A percentile compares a stretch with the other conserved stretches of the same genome.
phyloP scores from a whole-genome alignment of 2,113 vertebrate genomes.

The Saccopteryx leptura region DNA sequence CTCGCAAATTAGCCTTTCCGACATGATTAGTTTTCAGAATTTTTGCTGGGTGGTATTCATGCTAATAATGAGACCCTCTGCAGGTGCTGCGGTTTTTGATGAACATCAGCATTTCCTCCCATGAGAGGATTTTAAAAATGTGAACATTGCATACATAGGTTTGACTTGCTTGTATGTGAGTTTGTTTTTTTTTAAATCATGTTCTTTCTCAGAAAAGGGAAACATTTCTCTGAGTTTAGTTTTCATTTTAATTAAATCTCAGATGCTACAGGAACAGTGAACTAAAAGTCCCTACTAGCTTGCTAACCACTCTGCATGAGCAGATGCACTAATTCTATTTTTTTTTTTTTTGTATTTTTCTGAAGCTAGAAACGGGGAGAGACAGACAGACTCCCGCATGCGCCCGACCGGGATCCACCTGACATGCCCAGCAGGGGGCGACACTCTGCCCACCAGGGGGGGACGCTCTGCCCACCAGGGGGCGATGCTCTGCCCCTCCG shows the following conservation, averaged over 20 bases:
- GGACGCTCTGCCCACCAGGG: too few species aligned
- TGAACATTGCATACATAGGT: neutral
- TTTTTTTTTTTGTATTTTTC: too few species aligned
- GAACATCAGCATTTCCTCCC: neutral
- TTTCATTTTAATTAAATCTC: slow-evolving; percentile 62
- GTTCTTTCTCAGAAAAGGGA: neutral
- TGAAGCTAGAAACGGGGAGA: too few species aligned
- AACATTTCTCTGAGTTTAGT: neutral
- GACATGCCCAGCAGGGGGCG: too few species aligned
- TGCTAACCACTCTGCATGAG: neutral
- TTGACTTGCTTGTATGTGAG: neutral
- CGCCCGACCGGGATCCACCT: too few species aligned
- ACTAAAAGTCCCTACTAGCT: neutral
- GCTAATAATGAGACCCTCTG: neutral
- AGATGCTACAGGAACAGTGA: neutral
- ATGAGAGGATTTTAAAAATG: neutral
- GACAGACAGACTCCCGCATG: too few species aligned
- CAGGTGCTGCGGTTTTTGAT: neutral
- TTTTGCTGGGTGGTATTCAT: slow-evolving; percentile 5
- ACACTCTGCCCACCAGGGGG: too few species aligned
- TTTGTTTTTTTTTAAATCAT: neutral
- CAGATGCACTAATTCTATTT: neutral
- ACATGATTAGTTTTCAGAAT: slow-evolving; percentile 18
- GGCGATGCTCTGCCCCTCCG: too few species aligned
- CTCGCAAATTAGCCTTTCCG: slow-evolving; percentile 30